Conservation (phyloP, 2,113 vertebrate species). For the Pelecanus crispus region DNA sequence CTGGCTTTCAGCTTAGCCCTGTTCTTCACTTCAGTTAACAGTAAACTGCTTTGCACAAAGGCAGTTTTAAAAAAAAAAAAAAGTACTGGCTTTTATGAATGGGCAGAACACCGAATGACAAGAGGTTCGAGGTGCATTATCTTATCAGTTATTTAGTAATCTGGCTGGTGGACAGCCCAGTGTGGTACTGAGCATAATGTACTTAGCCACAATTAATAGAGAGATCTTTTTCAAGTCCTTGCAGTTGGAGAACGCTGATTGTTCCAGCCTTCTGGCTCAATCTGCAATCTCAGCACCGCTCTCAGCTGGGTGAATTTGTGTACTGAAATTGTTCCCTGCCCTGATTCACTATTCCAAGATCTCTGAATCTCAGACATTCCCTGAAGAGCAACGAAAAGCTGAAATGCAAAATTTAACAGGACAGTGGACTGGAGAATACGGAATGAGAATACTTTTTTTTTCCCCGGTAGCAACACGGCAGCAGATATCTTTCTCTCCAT, state of each 20-base stretch:
- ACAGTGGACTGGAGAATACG: background rate
- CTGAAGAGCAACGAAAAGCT: background rate
- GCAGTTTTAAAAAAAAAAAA: background rate
- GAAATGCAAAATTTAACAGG: background rate
- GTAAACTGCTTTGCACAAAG: background rate
- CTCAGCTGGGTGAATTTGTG: background rate
- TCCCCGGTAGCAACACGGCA: background rate
- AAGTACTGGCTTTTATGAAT: background rate
- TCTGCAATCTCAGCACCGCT: rapidly evolving
- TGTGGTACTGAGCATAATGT: background rate
- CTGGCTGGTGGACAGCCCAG: background rate
- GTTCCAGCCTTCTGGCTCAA: background rate
- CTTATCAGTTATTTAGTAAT: background rate
- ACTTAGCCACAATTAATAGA: constrained; percentile 1
- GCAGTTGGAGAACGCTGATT: background rate
- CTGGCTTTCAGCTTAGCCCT: background rate
- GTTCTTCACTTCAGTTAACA: background rate
- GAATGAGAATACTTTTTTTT: background rate
- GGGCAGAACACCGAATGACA: background rate
- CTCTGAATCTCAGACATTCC: background rate
- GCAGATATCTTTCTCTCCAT: background rate
- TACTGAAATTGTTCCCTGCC: background rate
- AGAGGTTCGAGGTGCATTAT: background rate
- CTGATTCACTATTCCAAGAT: background rate
- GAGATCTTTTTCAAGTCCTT: background rate